Evolutionary conservation across 1,140 invertebrate genomes (phyloP).

Genomic region (Zaprionus gabonicus): DNA sequence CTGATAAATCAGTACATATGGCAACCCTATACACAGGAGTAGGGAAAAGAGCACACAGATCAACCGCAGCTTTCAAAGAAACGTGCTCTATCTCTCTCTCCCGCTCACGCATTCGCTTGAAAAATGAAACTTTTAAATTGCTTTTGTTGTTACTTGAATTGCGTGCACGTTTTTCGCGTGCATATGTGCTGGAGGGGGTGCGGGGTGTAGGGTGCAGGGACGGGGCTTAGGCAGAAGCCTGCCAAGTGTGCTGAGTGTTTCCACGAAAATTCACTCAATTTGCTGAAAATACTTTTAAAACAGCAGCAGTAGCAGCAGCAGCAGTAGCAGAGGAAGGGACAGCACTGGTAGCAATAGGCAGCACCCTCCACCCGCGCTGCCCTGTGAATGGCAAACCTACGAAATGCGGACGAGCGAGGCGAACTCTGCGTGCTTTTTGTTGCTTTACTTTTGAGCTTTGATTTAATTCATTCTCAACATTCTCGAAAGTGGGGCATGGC

Average conservation of each 20-base stretch:
- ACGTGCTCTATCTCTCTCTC: neutral
- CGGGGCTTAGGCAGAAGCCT: constrained; percentile 6
- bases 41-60: neutral
- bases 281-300: constrained; percentile 28
- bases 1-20: too few species aligned
- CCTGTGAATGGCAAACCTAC: constrained; percentile 13
- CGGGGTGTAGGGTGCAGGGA: neutral
- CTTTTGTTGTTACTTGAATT: constrained; percentile 60
- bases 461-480: constrained; percentile 48
- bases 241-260: constrained; percentile 44
- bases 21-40: too few species aligned
- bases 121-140: constrained; percentile 70
- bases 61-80: constrained; percentile 19
- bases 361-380: neutral
- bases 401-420: constrained; percentile 22
- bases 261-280: constrained; percentile 61
- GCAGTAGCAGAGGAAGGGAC: neutral
- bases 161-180: constrained; percentile 18
- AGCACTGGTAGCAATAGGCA: neutral
- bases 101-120: constrained; percentile 2
- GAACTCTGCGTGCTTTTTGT: constrained; percentile 43
- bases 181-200: constrained; percentile 11
- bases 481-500: constrained; percentile 33
- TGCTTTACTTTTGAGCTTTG: constrained; percentile 67
- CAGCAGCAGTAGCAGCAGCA: neutral